Conservation (phyloP, 2,113 vertebrate species). For the Orientallactaga bullata region DNA sequence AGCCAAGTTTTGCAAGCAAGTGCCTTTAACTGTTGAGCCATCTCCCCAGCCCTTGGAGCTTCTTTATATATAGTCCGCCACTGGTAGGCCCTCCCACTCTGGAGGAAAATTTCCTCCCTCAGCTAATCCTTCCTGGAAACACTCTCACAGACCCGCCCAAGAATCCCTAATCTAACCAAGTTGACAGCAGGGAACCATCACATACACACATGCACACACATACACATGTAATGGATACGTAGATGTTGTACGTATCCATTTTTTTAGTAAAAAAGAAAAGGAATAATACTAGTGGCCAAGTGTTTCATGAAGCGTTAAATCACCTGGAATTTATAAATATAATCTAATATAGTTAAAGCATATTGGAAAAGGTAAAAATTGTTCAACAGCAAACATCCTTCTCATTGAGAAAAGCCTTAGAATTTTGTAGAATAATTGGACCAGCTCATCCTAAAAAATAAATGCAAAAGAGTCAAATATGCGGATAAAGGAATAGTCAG, state of each 20-base stretch:
- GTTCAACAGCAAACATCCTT: neutral
- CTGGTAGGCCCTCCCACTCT: too few relatives aligned
- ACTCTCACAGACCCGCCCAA: too few relatives aligned
- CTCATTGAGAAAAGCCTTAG: conserved; percentile 33
- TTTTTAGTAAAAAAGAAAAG: neutral
- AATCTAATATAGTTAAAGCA: conserved; percentile 21
- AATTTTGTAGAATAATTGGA: neutral
- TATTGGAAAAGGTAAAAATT: conserved; percentile 43
- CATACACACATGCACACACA: neutral
- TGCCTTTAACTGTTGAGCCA: too few relatives aligned
- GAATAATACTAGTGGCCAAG: neutral
- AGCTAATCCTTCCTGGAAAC: too few relatives aligned
- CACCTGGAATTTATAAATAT: conserved; percentile 20
- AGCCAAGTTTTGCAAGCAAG: too few relatives aligned
- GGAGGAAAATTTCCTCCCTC: too few relatives aligned
- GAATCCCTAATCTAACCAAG: too few relatives aligned
- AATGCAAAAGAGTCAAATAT: neutral
- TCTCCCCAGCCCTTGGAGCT: too few relatives aligned
- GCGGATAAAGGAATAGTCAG: neutral
- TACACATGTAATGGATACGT: neutral
- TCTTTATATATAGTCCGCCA: too few relatives aligned
- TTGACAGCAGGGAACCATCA: too few relatives aligned
- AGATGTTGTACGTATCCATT: neutral
- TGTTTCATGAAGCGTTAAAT: conserved; percentile 19
- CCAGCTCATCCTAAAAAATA: conserved; percentile 15